Base-by-base conservation (phyloP, 2,797 vertebrate species). In the Eutrigla gurnardus region DNA sequence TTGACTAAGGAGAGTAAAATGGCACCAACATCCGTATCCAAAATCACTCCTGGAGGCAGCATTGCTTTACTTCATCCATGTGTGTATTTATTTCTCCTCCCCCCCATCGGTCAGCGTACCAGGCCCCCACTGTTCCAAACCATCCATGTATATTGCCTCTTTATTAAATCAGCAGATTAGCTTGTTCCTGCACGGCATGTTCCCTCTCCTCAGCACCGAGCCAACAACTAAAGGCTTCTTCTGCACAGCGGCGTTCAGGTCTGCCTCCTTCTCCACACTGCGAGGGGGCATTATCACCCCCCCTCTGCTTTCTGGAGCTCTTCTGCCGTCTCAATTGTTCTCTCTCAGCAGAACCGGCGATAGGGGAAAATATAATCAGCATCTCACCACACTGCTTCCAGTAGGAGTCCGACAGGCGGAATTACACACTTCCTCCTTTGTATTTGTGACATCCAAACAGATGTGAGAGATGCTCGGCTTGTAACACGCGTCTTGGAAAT, bases 131-230 rank as follows among this genome's bases (percentile, higher is more conserved):
- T 83, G 78, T 76, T 82, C 73, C 66, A 83, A 83, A 67, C 33
- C 67, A 1, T 58, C 59, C 64, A 40, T 83, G 86, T 71, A 77
- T 80, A 77, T 70, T 63, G 54, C 77, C 35, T 67, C 74, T 80
- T 86, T 86, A 90, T 91, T 90, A 70, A 85, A 91, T 88, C 73
- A 89, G 61, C 71, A 82, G 70, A 88, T 88, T 75, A 75, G 70
- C 60, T 66, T 83, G 85, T 80, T 78, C 76, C 76, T 72, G 86
- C 77, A 90, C 86, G 72, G 57, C 65, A 8, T 85, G 85, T 86
- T 86, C 83, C 58, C 62, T 70, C 75, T 42, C 75, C 74, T 57
- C 78, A 63, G 61, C 71, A 65, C 12, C 63, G 68, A 45, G 57
- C 75, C 42, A 84, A 60, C 77, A 62, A 47, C 55, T 70, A 50